Base-by-base conservation (phyloP, 2,888 invertebrate genomes). In the Drosophila basisetae region DNA sequence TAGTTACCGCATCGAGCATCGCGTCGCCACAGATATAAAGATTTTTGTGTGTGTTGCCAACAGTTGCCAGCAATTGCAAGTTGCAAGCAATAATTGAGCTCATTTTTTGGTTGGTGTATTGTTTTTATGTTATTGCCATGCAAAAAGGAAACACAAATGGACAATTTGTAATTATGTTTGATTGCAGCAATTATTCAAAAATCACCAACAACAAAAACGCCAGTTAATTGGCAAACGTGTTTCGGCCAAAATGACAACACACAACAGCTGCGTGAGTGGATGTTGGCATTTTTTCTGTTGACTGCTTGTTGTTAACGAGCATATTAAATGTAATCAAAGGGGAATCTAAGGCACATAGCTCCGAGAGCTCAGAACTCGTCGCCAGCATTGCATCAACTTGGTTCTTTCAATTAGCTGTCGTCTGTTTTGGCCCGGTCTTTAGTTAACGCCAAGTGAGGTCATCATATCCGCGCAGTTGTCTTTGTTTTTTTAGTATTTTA, bases 141-240 rank as follows among this genome's bases (percentile, higher is more conserved):
- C 89, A 83, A 82, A 84, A 87, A 80, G 66, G 72, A 84, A 87
- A 89, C 65, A 77, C 68, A 90, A 83, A 76, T 81, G 76, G 71
- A 83, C 79, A 90, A 75, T 67, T 90, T 80, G 82, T 77, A 90
- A 87, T 90, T 90, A 83, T 73, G 72, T 82, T 89, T 88, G 80
- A 90, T 87, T 90, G 88, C 90, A 66, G 80, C 85, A 80, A 85
- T 89, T 85, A 85, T 89, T 80, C 66, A 82, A 84, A 87, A 82
- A 76, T 66, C 33, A 56, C 39, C 55, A 66, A 16, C 52, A 68
- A 61, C 16, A 56, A 52, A 16, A 47, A 47, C 25, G 25, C 16
- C 55, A 53, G 54, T 37, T 73, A 78, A 69, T 74, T 55, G 65
- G 62, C 50, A 30, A 47, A 25, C 25, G 47, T 25, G 47, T 47